These are phyloP conservation scores for Calameuta idolon DNA, from an alignment of 2,888 invertebrate genomes.

Conservation along the genomic window DNA sequence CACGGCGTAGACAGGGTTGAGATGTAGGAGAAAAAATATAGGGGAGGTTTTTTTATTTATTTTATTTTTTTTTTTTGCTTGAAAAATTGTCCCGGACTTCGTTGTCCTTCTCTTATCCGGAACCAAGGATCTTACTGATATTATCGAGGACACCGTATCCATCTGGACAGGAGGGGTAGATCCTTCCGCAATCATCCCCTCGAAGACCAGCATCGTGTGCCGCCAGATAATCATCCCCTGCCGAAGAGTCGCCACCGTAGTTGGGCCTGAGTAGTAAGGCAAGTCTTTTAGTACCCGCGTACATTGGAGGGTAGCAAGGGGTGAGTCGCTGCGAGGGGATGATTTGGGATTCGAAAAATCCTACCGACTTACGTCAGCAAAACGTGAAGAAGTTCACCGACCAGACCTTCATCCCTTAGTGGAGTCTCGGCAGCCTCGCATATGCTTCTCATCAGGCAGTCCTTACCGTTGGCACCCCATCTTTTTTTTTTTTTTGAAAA, in stretches of 20 bases:
- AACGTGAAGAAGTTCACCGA: slow-evolving; percentile 69
- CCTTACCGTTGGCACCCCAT: slow-evolving; percentile 74
- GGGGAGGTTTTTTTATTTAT: background rate
- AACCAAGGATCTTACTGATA: slow-evolving; percentile 29
- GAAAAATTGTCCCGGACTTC: background rate
- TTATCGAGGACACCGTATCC: slow-evolving; percentile 74
- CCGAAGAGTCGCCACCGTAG: slow-evolving; percentile 68
- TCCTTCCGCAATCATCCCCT: slow-evolving; percentile 73
- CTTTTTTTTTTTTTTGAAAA: slow-evolving; percentile 64
- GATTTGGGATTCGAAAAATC: slow-evolving; percentile 13
- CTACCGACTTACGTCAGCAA: slow-evolving; percentile 62
- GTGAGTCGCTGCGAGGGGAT: background rate
- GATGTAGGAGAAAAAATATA: background rate
- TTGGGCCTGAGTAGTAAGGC: slow-evolving; percentile 68
- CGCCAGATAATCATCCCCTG: slow-evolving; percentile 73
- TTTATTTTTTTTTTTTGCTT: too few relatives aligned
- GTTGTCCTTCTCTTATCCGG: background rate
- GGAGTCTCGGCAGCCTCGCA: slow-evolving; percentile 77
- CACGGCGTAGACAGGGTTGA: background rate
- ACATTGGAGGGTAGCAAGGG: background rate
- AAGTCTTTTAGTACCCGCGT: background rate
- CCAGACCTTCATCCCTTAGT: slow-evolving; percentile 70
- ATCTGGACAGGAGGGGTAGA: slow-evolving; percentile 74
- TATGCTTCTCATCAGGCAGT: slow-evolving; percentile 76
- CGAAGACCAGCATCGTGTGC: slow-evolving; percentile 75